Base-by-base conservation (phyloP, 2,113 vertebrate species). In the Tetrax tetrax region DNA sequence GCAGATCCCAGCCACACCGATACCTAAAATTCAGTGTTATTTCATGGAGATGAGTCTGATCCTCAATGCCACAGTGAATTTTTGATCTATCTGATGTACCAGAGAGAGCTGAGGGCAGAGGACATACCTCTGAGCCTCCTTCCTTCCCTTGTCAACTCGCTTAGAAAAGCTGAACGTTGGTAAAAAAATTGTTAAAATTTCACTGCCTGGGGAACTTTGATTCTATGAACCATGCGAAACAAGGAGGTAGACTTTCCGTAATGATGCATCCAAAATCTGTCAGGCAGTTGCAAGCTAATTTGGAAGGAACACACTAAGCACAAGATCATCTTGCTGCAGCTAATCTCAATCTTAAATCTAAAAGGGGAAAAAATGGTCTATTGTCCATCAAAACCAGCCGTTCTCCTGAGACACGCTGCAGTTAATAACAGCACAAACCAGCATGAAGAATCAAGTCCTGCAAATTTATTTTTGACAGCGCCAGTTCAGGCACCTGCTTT, bases 391-490 rank as follows among this genome's bases (percentile, higher is more conserved):
- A 87, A 80, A 4, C 8, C 25, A 70, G 56, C 31, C 25, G 0
- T 22, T 41, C 83, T 56, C 59, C 54, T 29, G 64, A 80, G 71
- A 86, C 76, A 77, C 77, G 64, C 81, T 43, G 61, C 79, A 71
- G 85, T 48, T 89, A 54, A 21, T 28, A 87, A 63, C 60, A 75
- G 68, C 76, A 78, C 50, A 86, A 75, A 6, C 6, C 25, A 27
- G 24, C 64, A 54, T 7, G 8, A 83, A 80, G 89, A 92, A 90
- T 59, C 17, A 8, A 89, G 65, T 29, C 76, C 86, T 59, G 59
- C 19, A n/a, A 31, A 78, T 94, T 87, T 71, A 33, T 78, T 95
- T 95, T 53, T 95, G 95, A 81, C 83, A 92, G 80, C 78, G 28
- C 15, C 74, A 29, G 61, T 27, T 71, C 19, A 78, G 80, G 76